Conservation (phyloP, 2,888 invertebrate genomes). For the Eupithecia pulchellata region DNA sequence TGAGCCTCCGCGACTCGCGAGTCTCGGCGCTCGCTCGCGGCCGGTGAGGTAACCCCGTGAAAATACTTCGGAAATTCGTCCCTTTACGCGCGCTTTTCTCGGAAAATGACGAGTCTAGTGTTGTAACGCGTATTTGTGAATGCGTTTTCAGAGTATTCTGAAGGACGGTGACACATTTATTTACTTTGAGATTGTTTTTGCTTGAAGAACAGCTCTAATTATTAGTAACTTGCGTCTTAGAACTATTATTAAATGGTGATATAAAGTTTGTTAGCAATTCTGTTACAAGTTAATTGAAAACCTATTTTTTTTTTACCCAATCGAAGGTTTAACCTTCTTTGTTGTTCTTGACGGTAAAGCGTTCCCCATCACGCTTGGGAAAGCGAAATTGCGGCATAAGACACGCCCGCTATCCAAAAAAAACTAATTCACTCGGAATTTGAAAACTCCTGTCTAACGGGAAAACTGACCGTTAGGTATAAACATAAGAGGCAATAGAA, state of each 20-base stretch:
- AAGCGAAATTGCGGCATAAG: too few species aligned
- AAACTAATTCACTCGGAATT: too few species aligned
- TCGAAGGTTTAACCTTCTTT: too few species aligned
- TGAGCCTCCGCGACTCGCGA: not conserved
- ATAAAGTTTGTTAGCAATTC: not conserved
- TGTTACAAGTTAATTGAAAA: not conserved
- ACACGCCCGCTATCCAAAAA: too few species aligned
- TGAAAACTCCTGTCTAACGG: too few species aligned
- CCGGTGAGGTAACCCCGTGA: constrained; percentile 66
- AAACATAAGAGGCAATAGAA: too few species aligned
- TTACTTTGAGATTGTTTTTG: constrained; percentile 32
- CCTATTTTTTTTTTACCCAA: not conserved
- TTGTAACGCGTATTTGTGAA: constrained; percentile 50
- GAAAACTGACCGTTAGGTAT: not conserved
- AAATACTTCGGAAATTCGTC: constrained; percentile 61
- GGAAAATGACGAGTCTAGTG: constrained; percentile 43
- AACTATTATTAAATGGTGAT: not conserved
- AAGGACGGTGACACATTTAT: constrained; percentile 36
- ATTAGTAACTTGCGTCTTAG: not conserved
- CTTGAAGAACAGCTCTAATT: constrained; percentile 12
- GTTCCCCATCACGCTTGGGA: too few species aligned
- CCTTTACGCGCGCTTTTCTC: constrained; percentile 62
- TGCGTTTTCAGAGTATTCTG: constrained; percentile 47
- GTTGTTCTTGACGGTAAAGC: too few species aligned
- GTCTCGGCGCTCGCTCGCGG: constrained; percentile 46